phyloP scores from a whole-genome alignment of 2,888 invertebrate genomes.

The Polymixis flavicincta region DNA sequence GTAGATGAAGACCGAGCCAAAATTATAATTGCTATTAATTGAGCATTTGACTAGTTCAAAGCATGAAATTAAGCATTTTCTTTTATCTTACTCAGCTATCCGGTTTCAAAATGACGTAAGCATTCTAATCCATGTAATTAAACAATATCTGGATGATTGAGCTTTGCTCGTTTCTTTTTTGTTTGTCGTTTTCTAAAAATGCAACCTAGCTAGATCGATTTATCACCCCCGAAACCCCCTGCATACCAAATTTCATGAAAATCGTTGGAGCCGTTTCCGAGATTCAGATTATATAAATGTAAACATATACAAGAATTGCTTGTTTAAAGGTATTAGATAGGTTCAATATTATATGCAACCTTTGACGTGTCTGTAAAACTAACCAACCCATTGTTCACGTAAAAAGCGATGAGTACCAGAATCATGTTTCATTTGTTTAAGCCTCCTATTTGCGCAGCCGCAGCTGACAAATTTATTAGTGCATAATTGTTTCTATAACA shows the following conservation, averaged over 20 bases:
- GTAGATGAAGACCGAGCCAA: background rate
- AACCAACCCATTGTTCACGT: constrained; percentile 1
- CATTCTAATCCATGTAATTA: background rate
- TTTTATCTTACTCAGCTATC: background rate
- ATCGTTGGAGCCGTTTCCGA: no score
- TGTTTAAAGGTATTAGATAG: no score
- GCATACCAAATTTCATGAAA: no score
- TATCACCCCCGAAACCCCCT: no score
- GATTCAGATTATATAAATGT: no score
- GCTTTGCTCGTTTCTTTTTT: no score
- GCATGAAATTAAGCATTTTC: background rate
- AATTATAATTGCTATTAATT: constrained; percentile 22
- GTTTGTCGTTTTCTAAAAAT: no score
- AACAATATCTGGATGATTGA: no score
- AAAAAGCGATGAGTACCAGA: constrained; percentile 67
- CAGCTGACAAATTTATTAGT: constrained; percentile 78
- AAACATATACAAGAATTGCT: no score
- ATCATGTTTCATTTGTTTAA: constrained; percentile 77
- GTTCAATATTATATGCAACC: background rate
- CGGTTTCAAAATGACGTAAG: background rate
- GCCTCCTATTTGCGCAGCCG: constrained; percentile 73
- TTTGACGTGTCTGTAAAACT: background rate
- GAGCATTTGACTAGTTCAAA: background rate
- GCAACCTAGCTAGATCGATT: no score
- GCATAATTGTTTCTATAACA: constrained; percentile 72